Conservation (phyloP, 1,140 invertebrate species). For the Phenacoccus solenopsis region DNA sequence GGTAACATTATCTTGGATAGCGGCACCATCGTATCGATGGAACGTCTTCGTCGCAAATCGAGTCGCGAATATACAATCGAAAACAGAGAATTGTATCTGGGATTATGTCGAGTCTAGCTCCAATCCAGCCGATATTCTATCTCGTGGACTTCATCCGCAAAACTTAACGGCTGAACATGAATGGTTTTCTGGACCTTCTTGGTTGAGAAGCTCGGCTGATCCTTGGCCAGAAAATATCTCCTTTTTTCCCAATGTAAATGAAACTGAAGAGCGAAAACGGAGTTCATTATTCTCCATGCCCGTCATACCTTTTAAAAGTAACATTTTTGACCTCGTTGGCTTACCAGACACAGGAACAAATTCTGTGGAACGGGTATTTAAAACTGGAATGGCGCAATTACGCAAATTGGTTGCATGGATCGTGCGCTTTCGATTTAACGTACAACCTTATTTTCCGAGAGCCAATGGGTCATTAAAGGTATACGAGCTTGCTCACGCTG, state of each 20-base stretch:
- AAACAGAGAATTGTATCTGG: conserved; percentile 23
- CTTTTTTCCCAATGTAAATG: neutral
- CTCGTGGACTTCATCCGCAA: conserved; percentile 24
- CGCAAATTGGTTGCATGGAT: no score
- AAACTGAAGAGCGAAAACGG: neutral
- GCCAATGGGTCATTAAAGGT: no score
- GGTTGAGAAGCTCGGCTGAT: no score
- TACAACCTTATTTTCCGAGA: no score
- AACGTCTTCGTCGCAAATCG: conserved; percentile 20
- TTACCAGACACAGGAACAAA: conserved; percentile 22
- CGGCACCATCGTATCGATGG: conserved; percentile 6
- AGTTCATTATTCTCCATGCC: neutral
- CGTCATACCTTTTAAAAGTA: conserved; percentile 9
- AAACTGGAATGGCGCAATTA: conserved; percentile 27
- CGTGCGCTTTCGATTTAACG: no score
- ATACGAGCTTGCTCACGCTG: no score
- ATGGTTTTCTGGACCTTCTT: conserved; percentile 21
- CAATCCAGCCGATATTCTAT: conserved; percentile 30
- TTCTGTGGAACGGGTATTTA: conserved; percentile 2
- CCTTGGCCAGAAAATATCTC: no score
- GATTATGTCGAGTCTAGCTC: conserved; percentile 22
- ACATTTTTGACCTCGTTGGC: conserved; percentile 21
- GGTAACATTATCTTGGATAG: conserved; percentile 21
- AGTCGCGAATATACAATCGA: conserved; percentile 28
- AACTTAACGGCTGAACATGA: neutral